phyloP scores from a whole-genome alignment of 2,888 invertebrate genomes.

The Sarcophaga subvicina region DNA sequence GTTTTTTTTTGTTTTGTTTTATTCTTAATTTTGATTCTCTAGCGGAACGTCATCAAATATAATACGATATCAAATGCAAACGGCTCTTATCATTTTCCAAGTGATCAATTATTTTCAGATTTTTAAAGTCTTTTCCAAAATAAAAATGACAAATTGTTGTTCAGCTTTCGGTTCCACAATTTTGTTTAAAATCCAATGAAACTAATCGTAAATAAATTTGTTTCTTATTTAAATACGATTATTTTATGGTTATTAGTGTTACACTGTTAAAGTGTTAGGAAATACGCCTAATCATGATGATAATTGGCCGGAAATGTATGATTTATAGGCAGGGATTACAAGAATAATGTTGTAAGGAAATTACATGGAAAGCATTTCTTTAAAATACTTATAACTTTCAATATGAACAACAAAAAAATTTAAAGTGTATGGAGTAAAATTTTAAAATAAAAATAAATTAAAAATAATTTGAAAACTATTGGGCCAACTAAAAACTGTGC shows the following conservation, averaged over 20 bases:
- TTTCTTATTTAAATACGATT: neutral
- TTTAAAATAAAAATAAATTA: no score
- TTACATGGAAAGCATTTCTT: constrained; percentile 7
- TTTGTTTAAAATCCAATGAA: constrained; percentile 27
- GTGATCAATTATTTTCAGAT: neutral
- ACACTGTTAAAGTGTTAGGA: neutral
- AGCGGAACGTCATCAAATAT: no score
- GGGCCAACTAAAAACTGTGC: no score
- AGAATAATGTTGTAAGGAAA: constrained; percentile 20
- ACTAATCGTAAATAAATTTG: constrained; percentile 29
- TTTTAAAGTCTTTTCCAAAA: neutral
- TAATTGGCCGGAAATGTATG: constrained; percentile 42
- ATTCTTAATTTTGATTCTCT: no score
- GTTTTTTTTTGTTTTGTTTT: no score
- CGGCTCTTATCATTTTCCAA: neutral
- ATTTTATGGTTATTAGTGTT: neutral
- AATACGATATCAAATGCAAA: no score
- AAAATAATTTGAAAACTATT: no score
- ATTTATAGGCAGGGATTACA: constrained; percentile 37
- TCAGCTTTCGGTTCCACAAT: neutral
- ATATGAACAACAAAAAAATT: no score
- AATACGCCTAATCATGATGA: constrained; percentile 51
- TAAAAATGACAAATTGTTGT: constrained; percentile 50
- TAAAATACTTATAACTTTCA: no score
- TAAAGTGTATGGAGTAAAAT: no score